Percentiles rank a stretch among this genome's conserved stretches.
Evolutionary conservation across 2,888 invertebrate genomes (phyloP).

Genomic region (Eupithecia insigniata): DNA sequence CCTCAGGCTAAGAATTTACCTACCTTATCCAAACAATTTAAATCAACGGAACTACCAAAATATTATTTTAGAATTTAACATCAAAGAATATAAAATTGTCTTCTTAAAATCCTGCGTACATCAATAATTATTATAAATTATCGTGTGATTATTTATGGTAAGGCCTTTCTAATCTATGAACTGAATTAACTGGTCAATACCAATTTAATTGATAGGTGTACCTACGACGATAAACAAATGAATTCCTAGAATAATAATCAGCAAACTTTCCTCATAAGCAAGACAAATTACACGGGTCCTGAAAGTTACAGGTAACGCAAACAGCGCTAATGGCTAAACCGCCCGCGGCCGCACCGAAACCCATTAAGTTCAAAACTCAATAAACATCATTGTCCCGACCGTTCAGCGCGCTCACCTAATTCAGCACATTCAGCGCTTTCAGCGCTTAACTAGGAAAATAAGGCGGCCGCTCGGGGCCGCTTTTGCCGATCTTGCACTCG

Average conservation of each 20-base stretch:
- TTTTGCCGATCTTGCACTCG: conserved; percentile 76
- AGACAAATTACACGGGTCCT: conserved; percentile 36
- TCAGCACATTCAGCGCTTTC: conserved; percentile 45
- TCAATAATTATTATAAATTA: neutral
- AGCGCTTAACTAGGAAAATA: conserved; percentile 81
- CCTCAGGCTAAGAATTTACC: neutral
- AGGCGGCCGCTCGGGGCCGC: conserved; percentile 75
- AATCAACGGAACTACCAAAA: neutral
- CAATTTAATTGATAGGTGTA: neutral
- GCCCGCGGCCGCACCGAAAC: conserved; percentile 68
- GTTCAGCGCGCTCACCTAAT: conserved; percentile 16
- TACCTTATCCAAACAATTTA: neutral
- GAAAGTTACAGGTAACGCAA: conserved; percentile 52
- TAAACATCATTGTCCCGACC: conserved; percentile 75
- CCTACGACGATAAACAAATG: neutral
- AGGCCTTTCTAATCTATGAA: neutral
- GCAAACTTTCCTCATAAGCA: conserved; percentile 30
- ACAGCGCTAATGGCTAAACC: conserved; percentile 74
- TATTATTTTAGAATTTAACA: neutral
- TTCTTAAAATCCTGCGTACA: neutral
- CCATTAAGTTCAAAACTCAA: conserved; percentile 80
- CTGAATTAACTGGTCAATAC: neutral
- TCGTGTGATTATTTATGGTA: neutral
- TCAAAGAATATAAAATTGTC: neutral
- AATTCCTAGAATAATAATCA: neutral